Evolutionary conservation across 2,797 vertebrate species (phyloP).

Genomic region (Acrocephalus scirpaceus): DNA sequence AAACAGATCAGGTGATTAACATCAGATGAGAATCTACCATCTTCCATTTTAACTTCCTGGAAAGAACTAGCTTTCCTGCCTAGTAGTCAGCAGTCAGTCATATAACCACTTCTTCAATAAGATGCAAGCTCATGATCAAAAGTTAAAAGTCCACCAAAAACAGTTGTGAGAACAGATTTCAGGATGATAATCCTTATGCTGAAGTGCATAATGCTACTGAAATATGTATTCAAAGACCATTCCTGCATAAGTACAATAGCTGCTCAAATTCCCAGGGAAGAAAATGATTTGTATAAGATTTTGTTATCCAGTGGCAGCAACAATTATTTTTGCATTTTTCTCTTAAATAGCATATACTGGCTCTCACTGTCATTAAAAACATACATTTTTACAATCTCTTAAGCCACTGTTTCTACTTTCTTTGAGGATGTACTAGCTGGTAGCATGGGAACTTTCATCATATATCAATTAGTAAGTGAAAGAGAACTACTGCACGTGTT

Average conservation of each 20-base stretch:
- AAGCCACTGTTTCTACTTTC: neutral
- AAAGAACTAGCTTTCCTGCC: neutral
- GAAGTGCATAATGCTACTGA: neutral
- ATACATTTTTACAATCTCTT: neutral
- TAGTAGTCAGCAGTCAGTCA: neutral
- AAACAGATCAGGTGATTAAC: neutral
- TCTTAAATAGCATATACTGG: neutral
- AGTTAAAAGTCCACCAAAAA: neutral
- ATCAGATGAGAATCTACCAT: neutral
- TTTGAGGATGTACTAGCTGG: slow-evolving; percentile 6
- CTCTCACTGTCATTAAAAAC: neutral
- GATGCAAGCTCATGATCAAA: neutral
- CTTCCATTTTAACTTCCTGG: neutral
- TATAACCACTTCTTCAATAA: neutral
- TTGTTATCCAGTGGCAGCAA: neutral
- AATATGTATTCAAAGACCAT: slow-evolving; percentile 10
- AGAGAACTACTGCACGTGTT: slow-evolving; percentile 3
- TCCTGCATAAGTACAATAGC: neutral
- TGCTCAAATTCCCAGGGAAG: neutral
- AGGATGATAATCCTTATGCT: neutral
- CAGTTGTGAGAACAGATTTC: neutral
- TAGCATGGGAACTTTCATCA: slow-evolving; percentile 23
- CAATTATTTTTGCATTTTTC: neutral
- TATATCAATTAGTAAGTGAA: slow-evolving; percentile 40
- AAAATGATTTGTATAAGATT: neutral